Evolutionary conservation across 2,888 invertebrate species (phyloP), one percentile per base, ranked within the genome.

Genomic region (Zaprionus lineosus): DNA sequence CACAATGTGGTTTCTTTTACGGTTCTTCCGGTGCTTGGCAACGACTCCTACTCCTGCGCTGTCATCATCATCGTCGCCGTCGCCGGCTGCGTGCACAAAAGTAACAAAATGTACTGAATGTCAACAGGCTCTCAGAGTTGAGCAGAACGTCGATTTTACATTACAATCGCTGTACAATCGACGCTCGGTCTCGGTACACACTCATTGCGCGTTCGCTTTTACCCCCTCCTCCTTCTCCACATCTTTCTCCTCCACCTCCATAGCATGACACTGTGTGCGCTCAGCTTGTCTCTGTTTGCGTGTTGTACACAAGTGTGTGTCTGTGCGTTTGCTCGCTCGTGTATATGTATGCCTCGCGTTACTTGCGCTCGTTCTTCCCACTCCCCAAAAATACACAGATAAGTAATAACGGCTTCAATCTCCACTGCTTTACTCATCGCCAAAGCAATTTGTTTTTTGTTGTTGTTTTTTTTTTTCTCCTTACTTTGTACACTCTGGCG

Each of bases 101-200:
- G 89, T 89, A 89, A 89, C 89, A 89, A 87, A 87, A 85, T 88
- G 90, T 90, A 90, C 90, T 90, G 90, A 89, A 88, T 78, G 83
- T 70, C 79, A 89, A 84, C 89, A 90, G 90, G 90, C 87, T 82
- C 73, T 12, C 90, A 90, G 90, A 60, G 60, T 57, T 18, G 34
- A 36, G 59, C 41, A 78, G 84, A 57, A 74, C 59, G 70, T 59
- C 61, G 84, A 78, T 82, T 87, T 89, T 90, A 89, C 90, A 90
- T 86, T 87, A 88, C 89, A 88, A 83, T 69, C 72, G 61, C 69
- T 71, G 84, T 79, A 74, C 76, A 66, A 52, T 75, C 67, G 67
- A 71, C 60, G 41, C 39, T 57, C 57, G 61, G 71, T 68, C 76
- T 85, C 84, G 50, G 85, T 83, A 84, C 82, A 62, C 67, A 48